A percentile compares a stretch with the other conserved stretches of the same genome.
Evolutionary conservation across 2,888 invertebrate genomes (phyloP).

Genomic region (Drosophila sordidapex): DNA sequence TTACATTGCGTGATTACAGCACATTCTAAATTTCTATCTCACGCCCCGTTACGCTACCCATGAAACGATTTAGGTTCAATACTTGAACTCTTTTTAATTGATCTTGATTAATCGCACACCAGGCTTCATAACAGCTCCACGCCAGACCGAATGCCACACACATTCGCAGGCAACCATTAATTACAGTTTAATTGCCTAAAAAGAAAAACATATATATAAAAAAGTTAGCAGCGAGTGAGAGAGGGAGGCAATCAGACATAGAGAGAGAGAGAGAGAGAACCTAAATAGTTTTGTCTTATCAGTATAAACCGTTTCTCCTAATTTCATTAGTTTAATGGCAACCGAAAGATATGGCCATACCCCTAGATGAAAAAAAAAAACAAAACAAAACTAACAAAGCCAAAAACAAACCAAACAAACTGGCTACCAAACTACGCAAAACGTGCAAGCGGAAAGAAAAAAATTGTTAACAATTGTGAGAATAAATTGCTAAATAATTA

Average conservation of each 20-base stretch:
- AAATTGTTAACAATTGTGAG: constrained; percentile 79
- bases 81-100: constrained; percentile 78
- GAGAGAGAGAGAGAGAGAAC: constrained; percentile 19
- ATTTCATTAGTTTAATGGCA: constrained; percentile 78
- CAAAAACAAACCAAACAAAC: constrained; percentile 50
- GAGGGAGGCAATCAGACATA: background rate
- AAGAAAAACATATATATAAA: constrained; percentile 38
- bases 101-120: constrained; percentile 78
- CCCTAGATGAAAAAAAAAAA: constrained; percentile 38
- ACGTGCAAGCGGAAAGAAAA: constrained; percentile 61
- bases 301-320: constrained; percentile 75
- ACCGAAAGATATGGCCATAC: constrained; percentile 54
- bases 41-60: constrained; percentile 55
- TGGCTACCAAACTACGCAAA: constrained; percentile 76
- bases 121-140: constrained; percentile 52
- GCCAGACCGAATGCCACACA: constrained; percentile 49
- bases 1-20: constrained; percentile 44
- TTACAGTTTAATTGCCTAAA: constrained; percentile 74
- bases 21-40: constrained; percentile 66
- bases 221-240: constrained; percentile 21
- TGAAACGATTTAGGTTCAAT: constrained; percentile 69
- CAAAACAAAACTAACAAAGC: constrained; percentile 28
- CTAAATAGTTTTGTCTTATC: constrained; percentile 77
- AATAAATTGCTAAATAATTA: constrained; percentile 81
- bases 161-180: constrained; percentile 58